These are phyloP conservation scores for Thera obeliscata DNA, from an alignment of 2,888 invertebrate species.

Conservation along the genomic window DNA sequence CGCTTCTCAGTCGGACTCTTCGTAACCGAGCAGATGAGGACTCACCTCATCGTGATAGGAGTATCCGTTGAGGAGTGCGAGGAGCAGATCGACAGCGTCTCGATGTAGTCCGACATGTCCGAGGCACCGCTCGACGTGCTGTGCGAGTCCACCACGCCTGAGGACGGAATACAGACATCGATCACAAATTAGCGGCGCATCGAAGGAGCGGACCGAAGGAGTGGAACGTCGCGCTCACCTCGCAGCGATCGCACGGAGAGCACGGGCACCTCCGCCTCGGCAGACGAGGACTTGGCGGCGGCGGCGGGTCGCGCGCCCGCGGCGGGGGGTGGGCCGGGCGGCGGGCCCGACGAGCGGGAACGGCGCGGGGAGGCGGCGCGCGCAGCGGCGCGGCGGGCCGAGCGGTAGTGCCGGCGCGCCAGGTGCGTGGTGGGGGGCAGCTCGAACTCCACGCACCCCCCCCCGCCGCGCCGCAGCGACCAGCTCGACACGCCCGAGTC, in stretches of 20 bases:
- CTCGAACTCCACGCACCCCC: conserved; percentile 89
- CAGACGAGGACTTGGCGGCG: conserved; percentile 88
- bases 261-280: conserved; percentile 90
- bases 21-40: neutral
- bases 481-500: too few relatives aligned
- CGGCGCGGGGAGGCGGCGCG: conserved; percentile 81
- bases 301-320: conserved; percentile 85
- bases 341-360: conserved; percentile 83
- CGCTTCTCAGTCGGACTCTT: too few relatives aligned
- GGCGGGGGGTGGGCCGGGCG: conserved; percentile 84
- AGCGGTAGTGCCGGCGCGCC: conserved; percentile 86
- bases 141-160: conserved; percentile 85
- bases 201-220: too few relatives aligned
- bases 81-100: conserved; percentile 91
- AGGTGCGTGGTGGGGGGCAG: conserved; percentile 83
- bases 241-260: conserved; percentile 84
- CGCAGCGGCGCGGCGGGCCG: conserved; percentile 71
- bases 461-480: conserved; percentile 82
- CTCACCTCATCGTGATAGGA: conserved; percentile 84
- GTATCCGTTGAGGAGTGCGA: conserved; percentile 92
- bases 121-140: conserved; percentile 94
- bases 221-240: conserved; percentile 55
- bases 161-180: neutral
- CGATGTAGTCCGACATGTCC: conserved; percentile 95
- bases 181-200: neutral